A percentile compares a stretch with the other conserved stretches of the same genome.
Conservation (phyloP, 2,888 invertebrate species). For the Athripsodes cinereus region DNA sequence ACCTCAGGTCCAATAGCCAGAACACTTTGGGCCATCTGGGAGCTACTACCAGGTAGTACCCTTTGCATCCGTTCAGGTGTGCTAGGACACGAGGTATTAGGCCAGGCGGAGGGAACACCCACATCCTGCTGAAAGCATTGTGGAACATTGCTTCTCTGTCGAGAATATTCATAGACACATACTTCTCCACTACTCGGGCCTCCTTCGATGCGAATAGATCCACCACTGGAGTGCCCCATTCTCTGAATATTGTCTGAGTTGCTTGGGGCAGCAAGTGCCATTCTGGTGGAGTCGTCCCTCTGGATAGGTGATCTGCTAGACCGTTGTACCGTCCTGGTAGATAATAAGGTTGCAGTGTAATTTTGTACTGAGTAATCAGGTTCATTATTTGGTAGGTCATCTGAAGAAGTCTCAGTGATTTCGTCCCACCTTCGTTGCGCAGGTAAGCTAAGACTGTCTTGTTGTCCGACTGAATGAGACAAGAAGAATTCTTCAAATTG, state of each 20-base stretch:
- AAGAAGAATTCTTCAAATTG: conserved; percentile 9
- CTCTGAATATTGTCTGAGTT: conserved; percentile 22
- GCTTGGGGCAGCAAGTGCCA: conserved; percentile 15
- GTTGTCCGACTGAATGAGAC: conserved; percentile 29
- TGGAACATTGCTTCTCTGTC: background rate
- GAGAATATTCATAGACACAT: conserved; percentile 1
- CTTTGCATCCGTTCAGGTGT: background rate
- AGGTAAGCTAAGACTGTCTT: conserved; percentile 27
- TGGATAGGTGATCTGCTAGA: too few relatives aligned
- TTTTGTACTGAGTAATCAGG: too few relatives aligned
- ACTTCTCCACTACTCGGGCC: conserved; percentile 1
- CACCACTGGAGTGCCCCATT: conserved; percentile 18
- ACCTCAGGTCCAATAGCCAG: conserved; percentile 31
- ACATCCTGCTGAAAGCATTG: too few relatives aligned
- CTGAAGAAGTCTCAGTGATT: conserved; percentile 19
- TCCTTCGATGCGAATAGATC: conserved; percentile 6
- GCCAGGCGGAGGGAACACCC: background rate
- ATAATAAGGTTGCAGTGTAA: conserved; percentile 27
- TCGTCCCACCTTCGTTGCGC: conserved; percentile 29
- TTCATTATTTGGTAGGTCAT: too few relatives aligned
- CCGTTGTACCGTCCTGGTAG: conserved; percentile 31
- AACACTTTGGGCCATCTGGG: conserved; percentile 29
- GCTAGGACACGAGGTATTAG: background rate
- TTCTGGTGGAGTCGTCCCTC: conserved; percentile 11
- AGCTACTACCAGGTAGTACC: conserved; percentile 20